Evolutionary conservation across 2,797 vertebrate genomes (phyloP), one percentile per base, ranked within the genome.

Genomic region (Scarus forsteni): DNA sequence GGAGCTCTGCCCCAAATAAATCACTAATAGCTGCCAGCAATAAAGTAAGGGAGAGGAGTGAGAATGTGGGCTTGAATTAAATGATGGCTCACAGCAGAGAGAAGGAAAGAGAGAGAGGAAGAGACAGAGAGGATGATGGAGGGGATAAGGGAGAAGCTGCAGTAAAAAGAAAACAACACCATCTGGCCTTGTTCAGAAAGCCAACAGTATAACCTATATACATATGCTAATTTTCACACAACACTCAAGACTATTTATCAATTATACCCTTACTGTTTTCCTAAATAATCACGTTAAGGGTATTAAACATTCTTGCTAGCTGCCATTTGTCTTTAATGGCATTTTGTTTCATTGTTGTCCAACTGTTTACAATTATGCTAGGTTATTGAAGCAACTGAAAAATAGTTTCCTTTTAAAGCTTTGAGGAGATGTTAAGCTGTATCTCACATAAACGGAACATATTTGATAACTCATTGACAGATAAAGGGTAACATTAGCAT

Each of bases 1-100:
- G 12, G 49, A 70, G 65, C 69, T 69, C 50, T 61, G 74, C 60
- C 66, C 62, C 59, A 80, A 79, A 86, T 83, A 72, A 83, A 81
- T 83, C 79, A 72, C 69, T 60, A 60, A 84, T 70, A 42, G 70
- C 80, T 85, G 49, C 62, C 63, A 59, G 70, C 60, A 43, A 65
- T 73, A 67, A 75, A 73, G 61, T 60, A 39, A 51, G 79, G 66
- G 27, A 50, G 65, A 75, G 69, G 52, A 75, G 62, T 72, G 61
- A 75, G 61, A 64, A 54, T 60, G 62, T 75, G 59, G 45, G 55
- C 77, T 48, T 53, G 59, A 67, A 58, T 62, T 53, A 81, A 75
- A 63, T 67, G 11, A 85, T 65, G 58, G 67, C 39, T 75, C 14
- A 40, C 45, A 52, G 52, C 46, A 14, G 60, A 65, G 56, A 56